These are phyloP conservation scores for Parnassius mnemosyne DNA, from an alignment of 2,888 invertebrate species.

Conservation along the genomic window DNA sequence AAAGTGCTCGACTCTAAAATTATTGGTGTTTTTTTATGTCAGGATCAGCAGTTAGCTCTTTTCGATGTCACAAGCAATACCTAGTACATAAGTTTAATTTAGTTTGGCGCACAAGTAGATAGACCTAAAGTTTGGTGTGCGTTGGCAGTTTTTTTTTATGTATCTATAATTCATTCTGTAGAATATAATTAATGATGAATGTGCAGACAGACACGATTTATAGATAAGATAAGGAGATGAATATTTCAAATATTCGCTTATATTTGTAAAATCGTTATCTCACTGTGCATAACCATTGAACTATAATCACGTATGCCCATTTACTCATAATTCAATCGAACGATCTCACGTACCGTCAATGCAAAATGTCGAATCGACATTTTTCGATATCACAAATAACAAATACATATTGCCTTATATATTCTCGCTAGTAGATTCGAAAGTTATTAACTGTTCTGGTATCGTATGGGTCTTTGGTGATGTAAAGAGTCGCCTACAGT, in stretches of 20 bases:
- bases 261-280: conserved; percentile 6
- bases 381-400: conserved; percentile 9
- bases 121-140: too few relatives aligned
- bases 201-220: conserved; percentile 17
- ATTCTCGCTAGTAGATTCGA: conserved; percentile 4
- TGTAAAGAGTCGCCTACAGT: not conserved
- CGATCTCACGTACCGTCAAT: conserved; percentile 16
- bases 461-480: conserved; percentile 6
- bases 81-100: too few relatives aligned
- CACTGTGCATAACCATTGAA: not conserved
- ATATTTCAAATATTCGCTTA: conserved; percentile 17
- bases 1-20: too few relatives aligned
- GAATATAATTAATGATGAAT: too few relatives aligned
- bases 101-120: too few relatives aligned
- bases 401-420: conserved; percentile 17
- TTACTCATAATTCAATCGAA: not conserved
- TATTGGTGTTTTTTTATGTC: too few relatives aligned
- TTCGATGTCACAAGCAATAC: too few relatives aligned
- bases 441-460: conserved; percentile 9
- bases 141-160: too few relatives aligned
- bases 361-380: conserved; percentile 13
- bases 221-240: conserved; percentile 19
- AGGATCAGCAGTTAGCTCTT: too few relatives aligned
- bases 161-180: too few relatives aligned
- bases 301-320: conserved; percentile 18